These are phyloP conservation scores for Lucilia sericata DNA, from an alignment of 1,140 invertebrate genomes.

Conservation along the genomic window DNA sequence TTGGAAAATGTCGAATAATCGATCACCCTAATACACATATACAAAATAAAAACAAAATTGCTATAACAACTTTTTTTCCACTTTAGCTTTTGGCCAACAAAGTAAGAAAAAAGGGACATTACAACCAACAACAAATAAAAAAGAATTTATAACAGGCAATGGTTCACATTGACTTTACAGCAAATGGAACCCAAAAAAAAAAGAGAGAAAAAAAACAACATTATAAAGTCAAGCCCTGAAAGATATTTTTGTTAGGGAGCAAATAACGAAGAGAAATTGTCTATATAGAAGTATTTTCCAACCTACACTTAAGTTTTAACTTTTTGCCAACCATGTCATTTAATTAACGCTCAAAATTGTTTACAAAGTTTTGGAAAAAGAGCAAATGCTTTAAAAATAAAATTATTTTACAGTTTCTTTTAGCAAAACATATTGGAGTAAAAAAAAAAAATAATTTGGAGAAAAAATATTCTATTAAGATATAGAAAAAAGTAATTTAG, in stretches of 20 bases:
- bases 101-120: neutral
- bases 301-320: slow-evolving; percentile 8
- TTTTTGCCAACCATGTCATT: slow-evolving; percentile 22
- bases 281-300: neutral
- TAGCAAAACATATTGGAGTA: neutral
- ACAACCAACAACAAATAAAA: neutral
- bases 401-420: neutral
- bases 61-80: neutral
- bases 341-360: slow-evolving; percentile 22
- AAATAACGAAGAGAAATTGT: neutral
- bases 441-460: too few species aligned
- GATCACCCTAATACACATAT: too few species aligned
- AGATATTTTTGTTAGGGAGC: neutral
- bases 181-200: neutral
- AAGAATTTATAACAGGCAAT: neutral
- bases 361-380: neutral
- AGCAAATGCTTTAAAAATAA: neutral
- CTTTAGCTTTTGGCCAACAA: neutral
- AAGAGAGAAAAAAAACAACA: neutral
- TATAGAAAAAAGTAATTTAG: too few species aligned
- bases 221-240: neutral
- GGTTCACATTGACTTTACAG: neutral
- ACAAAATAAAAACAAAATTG: slow-evolving; percentile 1
- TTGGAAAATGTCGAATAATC: too few species aligned
- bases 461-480: too few species aligned